Percentiles rank a stretch among this genome's conserved stretches.
Conservation (phyloP, 2,113 vertebrate species). For the Mirza zaza region DNA sequence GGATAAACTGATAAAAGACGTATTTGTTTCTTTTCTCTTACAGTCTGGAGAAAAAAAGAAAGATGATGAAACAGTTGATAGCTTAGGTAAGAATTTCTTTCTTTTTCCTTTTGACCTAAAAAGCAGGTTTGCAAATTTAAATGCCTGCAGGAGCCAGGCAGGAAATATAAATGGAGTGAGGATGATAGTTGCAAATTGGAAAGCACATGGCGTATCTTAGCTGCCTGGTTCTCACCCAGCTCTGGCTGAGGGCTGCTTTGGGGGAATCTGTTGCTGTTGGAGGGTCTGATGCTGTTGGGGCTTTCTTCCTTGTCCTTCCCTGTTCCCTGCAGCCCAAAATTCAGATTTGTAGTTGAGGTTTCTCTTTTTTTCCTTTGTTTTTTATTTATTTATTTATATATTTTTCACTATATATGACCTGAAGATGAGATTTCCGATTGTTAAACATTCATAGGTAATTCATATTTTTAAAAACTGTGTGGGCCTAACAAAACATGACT, state of each 20-base stretch:
- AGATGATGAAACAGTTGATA: conserved; percentile 98
- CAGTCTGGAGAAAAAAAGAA: conserved; percentile 99
- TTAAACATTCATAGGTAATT: conserved; percentile 35
- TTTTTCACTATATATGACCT: too few relatives aligned
- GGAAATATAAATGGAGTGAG: not conserved
- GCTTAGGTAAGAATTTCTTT: conserved; percentile 90
- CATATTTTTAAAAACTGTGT: not conserved
- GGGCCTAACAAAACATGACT: not conserved
- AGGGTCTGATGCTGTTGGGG: not conserved
- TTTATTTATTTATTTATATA: too few relatives aligned
- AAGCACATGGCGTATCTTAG: not conserved
- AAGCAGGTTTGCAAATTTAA: not conserved
- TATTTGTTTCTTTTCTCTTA: conserved; percentile 62
- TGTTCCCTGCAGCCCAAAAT: not conserved
- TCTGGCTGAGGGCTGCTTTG: not conserved
- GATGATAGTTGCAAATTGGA: not conserved
- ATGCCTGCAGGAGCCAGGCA: not conserved
- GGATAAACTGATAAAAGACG: not conserved
- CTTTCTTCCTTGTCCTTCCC: not conserved
- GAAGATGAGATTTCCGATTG: not conserved
- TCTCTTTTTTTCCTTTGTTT: not conserved
- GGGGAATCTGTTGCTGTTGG: not conserved
- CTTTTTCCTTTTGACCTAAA: conserved; percentile 10
- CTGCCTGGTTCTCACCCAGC: not conserved
- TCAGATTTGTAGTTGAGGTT: conserved; percentile 2